Conservation (phyloP, 2,797 vertebrate species). For the Phrynocephalus forsythii region DNA sequence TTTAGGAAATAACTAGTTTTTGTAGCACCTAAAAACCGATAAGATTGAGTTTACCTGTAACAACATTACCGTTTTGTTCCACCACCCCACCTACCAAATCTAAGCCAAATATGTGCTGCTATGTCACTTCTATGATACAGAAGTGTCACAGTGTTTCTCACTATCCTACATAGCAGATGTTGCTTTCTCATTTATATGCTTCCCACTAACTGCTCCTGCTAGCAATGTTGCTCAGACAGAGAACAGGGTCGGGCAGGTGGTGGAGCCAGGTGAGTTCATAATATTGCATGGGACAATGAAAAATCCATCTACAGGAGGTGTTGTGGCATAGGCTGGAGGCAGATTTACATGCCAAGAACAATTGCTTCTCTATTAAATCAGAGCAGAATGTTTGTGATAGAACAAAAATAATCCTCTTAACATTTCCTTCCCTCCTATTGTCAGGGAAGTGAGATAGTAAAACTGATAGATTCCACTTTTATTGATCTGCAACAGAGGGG, state of each 20-base stretch:
- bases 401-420: background rate
- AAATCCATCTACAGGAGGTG: background rate
- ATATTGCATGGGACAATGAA: conserved; percentile 21
- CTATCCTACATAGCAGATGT: background rate
- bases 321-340: conserved; percentile 5
- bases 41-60: background rate
- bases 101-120: background rate
- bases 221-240: conserved; percentile 8
- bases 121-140: background rate
- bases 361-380: background rate
- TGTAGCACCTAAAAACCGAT: background rate
- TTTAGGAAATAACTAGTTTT: background rate
- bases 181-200: conserved; percentile 33
- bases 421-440: background rate
- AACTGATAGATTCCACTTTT: background rate
- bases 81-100: background rate
- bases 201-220: conserved; percentile 18
- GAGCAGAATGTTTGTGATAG: conserved; percentile 7
- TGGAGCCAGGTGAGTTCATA: conserved; percentile 16
- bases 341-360: background rate
- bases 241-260: conserved; percentile 16
- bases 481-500: background rate
- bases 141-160: background rate
- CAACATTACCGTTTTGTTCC: background rate
- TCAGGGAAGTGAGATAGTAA: background rate